Base-by-base conservation (phyloP, 2,797 vertebrate genomes). In the Macrochelys suwanniensis region DNA sequence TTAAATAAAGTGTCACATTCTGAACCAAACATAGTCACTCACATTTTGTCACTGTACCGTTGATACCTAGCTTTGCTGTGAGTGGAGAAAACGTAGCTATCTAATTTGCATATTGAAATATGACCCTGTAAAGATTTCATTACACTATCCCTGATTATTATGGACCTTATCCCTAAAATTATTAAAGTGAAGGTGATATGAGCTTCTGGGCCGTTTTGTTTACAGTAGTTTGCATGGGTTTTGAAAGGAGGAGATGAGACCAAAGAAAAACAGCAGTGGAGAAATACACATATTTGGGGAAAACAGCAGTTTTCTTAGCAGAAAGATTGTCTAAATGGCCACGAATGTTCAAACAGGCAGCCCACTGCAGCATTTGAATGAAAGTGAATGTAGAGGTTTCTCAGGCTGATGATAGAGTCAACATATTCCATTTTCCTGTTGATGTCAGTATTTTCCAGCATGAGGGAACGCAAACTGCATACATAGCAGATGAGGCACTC, bases 361-460 rank as follows among this genome's bases (percentile, higher is more conserved):
- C 45, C 51, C 49, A 33, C 87, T 85, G 17, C 74, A 50, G 93
- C 76, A 25, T 95, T 71, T 56, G 83, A 96, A 85, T 87, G 86
- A 50, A 68, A 94, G 68, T 21, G 76, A 92, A 79, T 88, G 95
- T 90, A 93, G 95, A 84, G 90, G 80, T 85, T 88, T 92, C 94
- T 33, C 80, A 54, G 80, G 87, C 94, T 90, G 79, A n/a, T 96
- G 90, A 59, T 85, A 92, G 91, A 50, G 89, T 96, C 89, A 88
- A 83, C 80, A 88, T 77, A 87, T 74, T 79, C 85, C 49, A 7
- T 50, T 25, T 92, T 96, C 91, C 94, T 89, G 81, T 87, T 45
- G 50, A 83, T 90, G 92, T 90, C 89, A 76, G 89, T 88, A 85
- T 90, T 93, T 97, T 93, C 95, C 95, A 97, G 80, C 56, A 61